phyloP scores from a whole-genome alignment of 2,113 vertebrate genomes.

The Ardeotis arabs region DNA sequence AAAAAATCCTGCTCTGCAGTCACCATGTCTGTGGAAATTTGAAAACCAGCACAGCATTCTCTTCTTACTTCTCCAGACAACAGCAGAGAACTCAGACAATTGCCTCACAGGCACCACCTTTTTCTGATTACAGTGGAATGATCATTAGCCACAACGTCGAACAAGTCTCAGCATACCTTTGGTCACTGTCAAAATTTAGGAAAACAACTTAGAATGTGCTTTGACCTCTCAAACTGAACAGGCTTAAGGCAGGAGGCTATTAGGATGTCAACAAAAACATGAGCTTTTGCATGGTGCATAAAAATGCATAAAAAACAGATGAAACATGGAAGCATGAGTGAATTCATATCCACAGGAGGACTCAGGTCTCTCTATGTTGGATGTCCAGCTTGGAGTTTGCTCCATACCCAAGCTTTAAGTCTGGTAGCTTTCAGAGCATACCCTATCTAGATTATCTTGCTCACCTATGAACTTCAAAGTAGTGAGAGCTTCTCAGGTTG shows the following conservation, averaged over 20 bases:
- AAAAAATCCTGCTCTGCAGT: background rate
- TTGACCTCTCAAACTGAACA: background rate
- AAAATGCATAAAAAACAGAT: background rate
- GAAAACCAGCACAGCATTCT: background rate
- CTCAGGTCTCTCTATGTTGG: fast-evolving
- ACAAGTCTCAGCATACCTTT: background rate
- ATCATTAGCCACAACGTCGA: background rate
- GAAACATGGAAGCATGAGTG: fast-evolving
- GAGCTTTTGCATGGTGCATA: background rate
- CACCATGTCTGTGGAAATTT: background rate
- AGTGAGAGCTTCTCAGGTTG: background rate
- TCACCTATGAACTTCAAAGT: background rate
- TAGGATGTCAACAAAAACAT: background rate
- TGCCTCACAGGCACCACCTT: fast-evolving
- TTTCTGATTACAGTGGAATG: background rate
- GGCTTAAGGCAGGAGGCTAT: background rate
- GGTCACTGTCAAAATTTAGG: background rate
- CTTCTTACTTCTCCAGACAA: background rate
- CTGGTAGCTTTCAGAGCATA: background rate
- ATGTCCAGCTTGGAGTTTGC: background rate
- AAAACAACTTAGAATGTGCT: background rate
- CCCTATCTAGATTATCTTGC: background rate
- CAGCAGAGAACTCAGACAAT: background rate
- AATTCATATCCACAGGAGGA: fast-evolving
- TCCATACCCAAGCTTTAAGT: background rate